A percentile compares a stretch with the other conserved stretches of the same genome.
Evolutionary conservation across 2,888 invertebrate genomes (phyloP).

Genomic region (Bombylius major): DNA sequence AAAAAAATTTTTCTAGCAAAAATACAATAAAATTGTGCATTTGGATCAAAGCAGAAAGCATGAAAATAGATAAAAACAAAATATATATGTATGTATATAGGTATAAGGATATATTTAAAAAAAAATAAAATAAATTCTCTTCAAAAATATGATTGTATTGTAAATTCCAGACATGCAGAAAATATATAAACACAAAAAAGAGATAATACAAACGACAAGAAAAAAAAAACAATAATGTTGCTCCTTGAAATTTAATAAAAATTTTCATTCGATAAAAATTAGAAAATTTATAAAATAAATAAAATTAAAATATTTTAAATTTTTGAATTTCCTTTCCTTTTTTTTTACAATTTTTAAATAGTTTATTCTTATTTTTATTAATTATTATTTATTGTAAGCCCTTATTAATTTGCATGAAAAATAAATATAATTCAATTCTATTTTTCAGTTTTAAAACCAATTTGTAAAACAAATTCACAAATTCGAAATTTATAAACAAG

Average conservation of each 20-base stretch:
- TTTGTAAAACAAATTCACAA: too few relatives aligned
- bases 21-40: background rate
- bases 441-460: too few relatives aligned
- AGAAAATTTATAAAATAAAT: background rate
- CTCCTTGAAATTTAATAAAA: background rate
- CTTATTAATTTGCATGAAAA: too few relatives aligned
- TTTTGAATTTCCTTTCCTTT: too few relatives aligned
- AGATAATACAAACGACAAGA: background rate
- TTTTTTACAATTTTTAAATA: too few relatives aligned
- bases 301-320: too few relatives aligned
- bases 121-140: background rate
- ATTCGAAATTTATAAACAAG: too few relatives aligned
- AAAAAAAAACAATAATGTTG: background rate
- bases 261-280: too few relatives aligned
- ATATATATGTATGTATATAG: background rate
- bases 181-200: background rate
- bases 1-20: constrained; percentile 1
- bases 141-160: background rate
- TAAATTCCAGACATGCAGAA: background rate
- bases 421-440: too few relatives aligned
- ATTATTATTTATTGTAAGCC: too few relatives aligned
- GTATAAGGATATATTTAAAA: too few relatives aligned
- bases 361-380: too few relatives aligned
- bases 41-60: background rate
- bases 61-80: background rate